Conservation (phyloP, 2,113 vertebrate species). For the Ciconia boyciana region DNA sequence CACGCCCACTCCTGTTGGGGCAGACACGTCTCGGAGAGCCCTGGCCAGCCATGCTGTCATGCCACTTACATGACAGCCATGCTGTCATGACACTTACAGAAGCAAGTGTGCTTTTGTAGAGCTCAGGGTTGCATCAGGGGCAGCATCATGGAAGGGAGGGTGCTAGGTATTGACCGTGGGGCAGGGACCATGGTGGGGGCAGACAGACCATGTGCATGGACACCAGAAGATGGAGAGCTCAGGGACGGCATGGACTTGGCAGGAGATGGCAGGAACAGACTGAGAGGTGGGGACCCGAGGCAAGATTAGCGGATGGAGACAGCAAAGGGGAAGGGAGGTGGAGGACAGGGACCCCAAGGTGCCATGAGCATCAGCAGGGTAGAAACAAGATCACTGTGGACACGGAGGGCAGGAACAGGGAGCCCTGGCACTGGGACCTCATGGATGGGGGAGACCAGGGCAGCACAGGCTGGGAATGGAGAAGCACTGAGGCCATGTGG, state of each 20-base stretch:
- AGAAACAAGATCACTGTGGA: neutral
- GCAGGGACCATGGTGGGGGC: neutral
- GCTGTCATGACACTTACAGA: too few species aligned
- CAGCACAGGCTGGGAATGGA: neutral
- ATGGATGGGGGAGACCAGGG: neutral
- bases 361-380: neutral
- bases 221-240: neutral
- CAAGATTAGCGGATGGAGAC: neutral
- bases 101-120: neutral
- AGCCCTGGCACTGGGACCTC: neutral
- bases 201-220: fast-evolving
- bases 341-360: neutral
- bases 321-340: neutral
- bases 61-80: neutral
- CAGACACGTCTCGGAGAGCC: fast-evolving
- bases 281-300: neutral
- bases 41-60: fast-evolving
- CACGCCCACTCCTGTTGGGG: neutral
- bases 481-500: fast-evolving
- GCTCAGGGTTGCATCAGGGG: neutral
- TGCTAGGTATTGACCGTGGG: fast-evolving
- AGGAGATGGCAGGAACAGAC: neutral
- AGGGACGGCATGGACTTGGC: neutral
- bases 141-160: neutral
- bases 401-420: neutral